phyloP scores from a whole-genome alignment of 2,888 invertebrate genomes.

The Deladenus siricidicola region DNA sequence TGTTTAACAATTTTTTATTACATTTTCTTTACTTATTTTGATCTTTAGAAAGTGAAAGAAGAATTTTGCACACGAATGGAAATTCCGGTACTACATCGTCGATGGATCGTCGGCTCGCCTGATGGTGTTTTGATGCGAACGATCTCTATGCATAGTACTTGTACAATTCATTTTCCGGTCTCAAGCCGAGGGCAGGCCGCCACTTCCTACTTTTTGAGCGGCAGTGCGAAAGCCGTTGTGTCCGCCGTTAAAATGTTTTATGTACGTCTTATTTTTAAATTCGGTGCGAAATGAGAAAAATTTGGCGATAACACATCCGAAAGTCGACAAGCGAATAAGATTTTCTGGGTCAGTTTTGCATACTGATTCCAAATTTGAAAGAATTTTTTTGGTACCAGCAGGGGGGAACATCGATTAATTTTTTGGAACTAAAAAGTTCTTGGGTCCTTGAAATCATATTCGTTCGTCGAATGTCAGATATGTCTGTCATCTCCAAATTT shows the following conservation, averaged over 20 bases:
- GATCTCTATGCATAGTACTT: conserved; percentile 9
- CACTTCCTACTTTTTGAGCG: conserved; percentile 15
- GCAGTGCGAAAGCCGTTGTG: conserved; percentile 11
- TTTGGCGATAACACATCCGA: not conserved
- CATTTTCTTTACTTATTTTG: not conserved
- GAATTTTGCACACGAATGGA: conserved; percentile 11
- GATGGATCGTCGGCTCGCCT: conserved; percentile 18
- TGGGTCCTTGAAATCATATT: too few species aligned
- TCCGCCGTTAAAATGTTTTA: conserved; percentile 13
- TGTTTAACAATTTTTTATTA: not conserved
- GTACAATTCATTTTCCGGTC: conserved; percentile 14
- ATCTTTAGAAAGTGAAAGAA: not conserved
- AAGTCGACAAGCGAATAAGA: too few species aligned
- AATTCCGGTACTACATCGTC: conserved; percentile 14
- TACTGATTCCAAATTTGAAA: too few species aligned
- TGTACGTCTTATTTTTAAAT: conserved; percentile 1
- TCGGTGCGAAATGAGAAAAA: not conserved
- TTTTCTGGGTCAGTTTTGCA: too few species aligned
- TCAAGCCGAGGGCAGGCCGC: not conserved
- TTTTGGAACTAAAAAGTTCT: too few species aligned
- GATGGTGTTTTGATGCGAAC: conserved; percentile 18
- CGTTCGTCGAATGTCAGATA: too few species aligned
- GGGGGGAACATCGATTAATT: too few species aligned
- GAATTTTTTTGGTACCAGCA: too few species aligned
- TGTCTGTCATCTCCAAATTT: too few species aligned